A percentile compares a stretch with the other conserved stretches of the same genome.
These are phyloP conservation scores for Tympanuchus pallidicinctus DNA, from an alignment of 2,113 vertebrate species.

Conservation along the genomic window DNA sequence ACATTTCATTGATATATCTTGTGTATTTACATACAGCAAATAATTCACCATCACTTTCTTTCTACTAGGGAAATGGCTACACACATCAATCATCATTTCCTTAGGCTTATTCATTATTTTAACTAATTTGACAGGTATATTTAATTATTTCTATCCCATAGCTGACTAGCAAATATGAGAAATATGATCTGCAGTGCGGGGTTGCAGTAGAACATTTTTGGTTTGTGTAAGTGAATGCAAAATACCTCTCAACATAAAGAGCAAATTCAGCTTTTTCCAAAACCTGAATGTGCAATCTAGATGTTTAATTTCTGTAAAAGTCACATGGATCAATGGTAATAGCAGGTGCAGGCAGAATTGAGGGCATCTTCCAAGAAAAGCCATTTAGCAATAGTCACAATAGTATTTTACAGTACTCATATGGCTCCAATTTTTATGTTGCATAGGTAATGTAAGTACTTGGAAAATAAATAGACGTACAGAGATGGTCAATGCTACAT, in stretches of 20 bases:
- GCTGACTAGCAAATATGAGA: not conserved
- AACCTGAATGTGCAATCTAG: constrained; percentile 6
- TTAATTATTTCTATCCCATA: constrained; percentile 20
- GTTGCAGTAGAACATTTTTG: not conserved
- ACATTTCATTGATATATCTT: constrained; percentile 41
- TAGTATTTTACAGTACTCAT: not conserved
- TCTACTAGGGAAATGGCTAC: constrained; percentile 10
- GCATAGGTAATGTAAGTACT: not conserved
- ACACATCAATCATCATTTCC: constrained; percentile 25
- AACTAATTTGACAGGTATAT: not conserved
- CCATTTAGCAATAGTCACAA: constrained; percentile 11
- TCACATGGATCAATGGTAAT: constrained; percentile 21
- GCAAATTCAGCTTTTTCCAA: constrained; percentile 55
- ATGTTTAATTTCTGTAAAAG: constrained; percentile 40
- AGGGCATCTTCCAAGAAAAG: constrained; percentile 28
- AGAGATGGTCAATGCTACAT: not conserved
- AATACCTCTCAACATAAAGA: not conserved
- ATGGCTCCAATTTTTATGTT: constrained; percentile 6
- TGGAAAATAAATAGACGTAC: constrained; percentile 1
- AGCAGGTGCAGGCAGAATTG: not conserved
- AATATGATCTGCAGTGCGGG: not conserved
- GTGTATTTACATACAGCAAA: not conserved
- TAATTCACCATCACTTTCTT: constrained; percentile 19
- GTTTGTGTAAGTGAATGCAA: constrained; percentile 15
- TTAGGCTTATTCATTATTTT: constrained; percentile 34